phyloP scores from a whole-genome alignment of 2,888 invertebrate species.

The Drosophila macrospina region DNA sequence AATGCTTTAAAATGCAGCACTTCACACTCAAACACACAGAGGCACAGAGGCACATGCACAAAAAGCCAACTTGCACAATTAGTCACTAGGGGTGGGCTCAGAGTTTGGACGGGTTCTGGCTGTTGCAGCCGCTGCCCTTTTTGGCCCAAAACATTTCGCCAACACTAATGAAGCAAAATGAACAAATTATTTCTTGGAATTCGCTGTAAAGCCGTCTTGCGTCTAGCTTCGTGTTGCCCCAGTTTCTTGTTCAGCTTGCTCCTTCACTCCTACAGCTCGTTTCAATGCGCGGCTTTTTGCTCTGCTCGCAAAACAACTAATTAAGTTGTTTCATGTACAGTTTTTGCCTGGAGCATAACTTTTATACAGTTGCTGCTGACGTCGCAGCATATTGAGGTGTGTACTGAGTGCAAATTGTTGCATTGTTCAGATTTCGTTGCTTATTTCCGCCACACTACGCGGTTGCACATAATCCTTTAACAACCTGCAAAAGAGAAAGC shows the following conservation, averaged over 20 bases:
- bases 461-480: slow-evolving; percentile 36
- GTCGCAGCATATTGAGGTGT: slow-evolving; percentile 64
- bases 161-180: slow-evolving; percentile 77
- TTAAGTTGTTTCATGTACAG: slow-evolving; percentile 78
- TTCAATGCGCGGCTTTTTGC: slow-evolving; percentile 30
- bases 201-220: slow-evolving; percentile 36
- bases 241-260: slow-evolving; percentile 10
- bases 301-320: slow-evolving; percentile 72
- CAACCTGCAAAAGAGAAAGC: slow-evolving; percentile 28
- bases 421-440: slow-evolving; percentile 63
- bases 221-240: slow-evolving; percentile 12
- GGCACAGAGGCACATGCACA: slow-evolving; percentile 9
- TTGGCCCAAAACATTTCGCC: slow-evolving; percentile 62
- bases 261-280: neutral
- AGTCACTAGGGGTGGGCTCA: slow-evolving; percentile 17
- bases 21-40: slow-evolving; percentile 39
- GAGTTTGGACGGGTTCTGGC: slow-evolving; percentile 28
- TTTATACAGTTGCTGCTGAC: slow-evolving; percentile 58
- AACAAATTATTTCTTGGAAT: slow-evolving; percentile 73
- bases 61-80: slow-evolving; percentile 19
- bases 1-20: slow-evolving; percentile 56
- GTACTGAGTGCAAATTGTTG: slow-evolving; percentile 63
- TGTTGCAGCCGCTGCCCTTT: slow-evolving; percentile 46
- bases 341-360: slow-evolving; percentile 75
- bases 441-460: slow-evolving; percentile 12